Percentiles rank a stretch among this genome's conserved stretches.
Evolutionary conservation across 1,140 invertebrate species (phyloP).

Genomic region (Drosophila takahashii): DNA sequence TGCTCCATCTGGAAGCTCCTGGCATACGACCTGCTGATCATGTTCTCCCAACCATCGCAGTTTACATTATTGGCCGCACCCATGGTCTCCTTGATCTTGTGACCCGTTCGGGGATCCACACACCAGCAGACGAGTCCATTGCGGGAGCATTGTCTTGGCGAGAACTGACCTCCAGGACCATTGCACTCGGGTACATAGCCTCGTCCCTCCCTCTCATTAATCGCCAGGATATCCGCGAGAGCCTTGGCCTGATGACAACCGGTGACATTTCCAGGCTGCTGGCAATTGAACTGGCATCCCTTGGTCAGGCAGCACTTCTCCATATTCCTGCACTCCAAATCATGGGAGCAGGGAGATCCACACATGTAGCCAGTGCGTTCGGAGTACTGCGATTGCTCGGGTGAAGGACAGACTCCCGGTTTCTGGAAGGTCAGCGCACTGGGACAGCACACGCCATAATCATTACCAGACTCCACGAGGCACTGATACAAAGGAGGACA

Average conservation of each 20-base stretch:
- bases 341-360: slow-evolving; percentile 89
- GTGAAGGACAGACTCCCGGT: slow-evolving; percentile 89
- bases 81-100: slow-evolving; percentile 91
- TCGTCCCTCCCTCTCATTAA: slow-evolving; percentile 91
- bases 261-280: slow-evolving; percentile 89
- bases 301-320: slow-evolving; percentile 92
- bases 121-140: slow-evolving; percentile 95
- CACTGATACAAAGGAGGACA: slow-evolving; percentile 93
- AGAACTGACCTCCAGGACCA: slow-evolving; percentile 88
- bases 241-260: slow-evolving; percentile 91
- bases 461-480: slow-evolving; percentile 90
- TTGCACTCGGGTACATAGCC: slow-evolving; percentile 94
- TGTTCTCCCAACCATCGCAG: slow-evolving; percentile 86
- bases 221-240: slow-evolving; percentile 90
- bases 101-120: slow-evolving; percentile 89
- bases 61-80: slow-evolving; percentile 89
- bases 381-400: slow-evolving; percentile 81
- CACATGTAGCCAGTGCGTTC: slow-evolving; percentile 85
- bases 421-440: slow-evolving; percentile 90
- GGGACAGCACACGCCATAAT: slow-evolving; percentile 95
- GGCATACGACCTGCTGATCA: slow-evolving; percentile 83
- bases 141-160: slow-evolving; percentile 90
- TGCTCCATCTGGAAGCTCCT: slow-evolving; percentile 85
- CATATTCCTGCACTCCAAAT: slow-evolving; percentile 91
- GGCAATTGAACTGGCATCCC: slow-evolving; percentile 89